Base-by-base conservation (phyloP, 2,113 vertebrate genomes). In the Cricetomys ansorgei region DNA sequence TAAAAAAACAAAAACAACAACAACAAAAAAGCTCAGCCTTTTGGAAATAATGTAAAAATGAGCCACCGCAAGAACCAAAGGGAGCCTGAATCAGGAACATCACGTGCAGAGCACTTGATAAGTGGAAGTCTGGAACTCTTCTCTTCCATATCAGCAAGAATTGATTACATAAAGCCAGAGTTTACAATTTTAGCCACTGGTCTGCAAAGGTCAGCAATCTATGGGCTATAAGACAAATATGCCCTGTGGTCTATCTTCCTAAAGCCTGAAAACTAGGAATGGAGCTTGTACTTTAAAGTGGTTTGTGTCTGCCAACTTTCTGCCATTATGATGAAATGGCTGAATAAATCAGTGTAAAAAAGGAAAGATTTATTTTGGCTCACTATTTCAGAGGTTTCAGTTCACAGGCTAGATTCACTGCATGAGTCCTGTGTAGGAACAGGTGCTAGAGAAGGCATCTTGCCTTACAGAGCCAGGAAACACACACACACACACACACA, bases 21-120 rank as follows among this genome's bases (percentile, higher is more conserved):
- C n/a, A n/a, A n/a, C n/a, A n/a, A n/a, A 72, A 88, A 93, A 65
- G 88, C 15, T 80, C n/a, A 85, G 45, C n/a, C 11, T 83, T 19
- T 1, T 37, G 40, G 40, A 72, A 84, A 73, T 17, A 79, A 69
- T 55, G 37, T 37, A 89, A 94, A 90, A 55, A 55, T 50, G 43
- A 87, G 50, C 43, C 11, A 64, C 1, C 6, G 7, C 3, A 29
- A 91, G n/a, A 76, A 62, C 48, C 8, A 75, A 57, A 79, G 2
- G 0, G 3, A 59, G 27, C 13, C 27, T 80, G 40, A 27, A 53
- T 40, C 29, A 40, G 43, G 43, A 17, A 53, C 17, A 27, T 21
- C n/a, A 5, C 31, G 16, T 27, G 7, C 7, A 53, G 1, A 48
- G 1, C 13, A 19, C 12, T 23, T 15, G 27, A 27, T 1, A 7